Evolutionary conservation across 2,888 invertebrate species (phyloP).

Genomic region (Tubulanus polymorphus): DNA sequence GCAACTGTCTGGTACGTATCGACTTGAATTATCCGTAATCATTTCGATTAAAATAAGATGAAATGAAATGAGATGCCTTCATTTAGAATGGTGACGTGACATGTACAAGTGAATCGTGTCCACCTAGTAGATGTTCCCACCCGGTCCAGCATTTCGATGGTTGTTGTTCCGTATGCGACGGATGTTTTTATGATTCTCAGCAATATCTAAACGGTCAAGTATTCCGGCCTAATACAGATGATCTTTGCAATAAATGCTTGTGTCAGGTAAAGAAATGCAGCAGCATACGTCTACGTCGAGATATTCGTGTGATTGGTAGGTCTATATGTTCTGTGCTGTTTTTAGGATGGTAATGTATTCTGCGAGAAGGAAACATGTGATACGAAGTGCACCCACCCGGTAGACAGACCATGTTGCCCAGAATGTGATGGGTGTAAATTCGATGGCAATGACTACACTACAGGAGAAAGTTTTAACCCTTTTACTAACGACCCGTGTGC

Average conservation of each 20-base stretch:
- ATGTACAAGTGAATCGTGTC: conserved; percentile 24
- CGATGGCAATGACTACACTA: conserved; percentile 30
- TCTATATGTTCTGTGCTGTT: too few relatives aligned
- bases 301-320: too few relatives aligned
- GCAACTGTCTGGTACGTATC: conserved; percentile 1
- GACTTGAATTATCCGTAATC: too few relatives aligned
- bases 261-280: too few relatives aligned
- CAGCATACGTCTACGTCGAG: too few relatives aligned
- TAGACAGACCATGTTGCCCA: conserved; percentile 35
- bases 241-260: too few relatives aligned
- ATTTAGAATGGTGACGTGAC: conserved; percentile 34
- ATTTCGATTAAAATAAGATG: too few relatives aligned
- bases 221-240: too few relatives aligned
- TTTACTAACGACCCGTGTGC: conserved; percentile 32
- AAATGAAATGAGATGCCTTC: too few relatives aligned
- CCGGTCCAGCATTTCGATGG: conserved; percentile 19
- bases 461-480: conserved; percentile 32
- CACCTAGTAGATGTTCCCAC: conserved; percentile 18
- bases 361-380: conserved; percentile 32
- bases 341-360: conserved; percentile 29
- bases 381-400: conserved; percentile 31
- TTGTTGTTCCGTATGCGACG: conserved; percentile 21
- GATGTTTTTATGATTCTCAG: not conserved
- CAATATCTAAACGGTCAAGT: not conserved
- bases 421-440: conserved; percentile 37